Evolutionary conservation across 2,797 vertebrate species (phyloP).

Genomic region (Peromyscus nudipes): DNA sequence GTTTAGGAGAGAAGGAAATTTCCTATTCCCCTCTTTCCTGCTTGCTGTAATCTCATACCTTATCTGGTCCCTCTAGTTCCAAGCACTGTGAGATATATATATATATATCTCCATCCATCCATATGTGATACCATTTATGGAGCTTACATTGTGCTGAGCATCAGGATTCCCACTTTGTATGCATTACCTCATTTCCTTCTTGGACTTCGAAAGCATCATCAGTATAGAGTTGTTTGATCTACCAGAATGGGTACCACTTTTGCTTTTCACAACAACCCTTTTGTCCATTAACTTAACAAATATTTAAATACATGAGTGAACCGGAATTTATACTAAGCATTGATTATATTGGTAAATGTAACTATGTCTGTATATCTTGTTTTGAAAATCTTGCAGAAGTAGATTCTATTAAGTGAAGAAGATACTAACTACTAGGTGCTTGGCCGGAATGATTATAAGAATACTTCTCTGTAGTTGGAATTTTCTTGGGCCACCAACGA

Average conservation of each 20-base stretch:
- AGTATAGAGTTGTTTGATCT: slow-evolving; percentile 12
- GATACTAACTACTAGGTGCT: not conserved
- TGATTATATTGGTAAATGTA: not conserved
- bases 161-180: not conserved
- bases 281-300: not conserved
- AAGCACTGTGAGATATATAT: not conserved
- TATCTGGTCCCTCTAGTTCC: not conserved
- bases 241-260: not conserved
- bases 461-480: not conserved
- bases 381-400: not conserved
- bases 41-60: slow-evolving; percentile 41
- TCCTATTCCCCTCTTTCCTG: not conserved
- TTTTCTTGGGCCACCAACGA: not conserved
- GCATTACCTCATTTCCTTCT: slow-evolving; percentile 36
- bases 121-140: slow-evolving; percentile 49
- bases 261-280: not conserved
- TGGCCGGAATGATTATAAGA: not conserved
- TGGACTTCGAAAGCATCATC: not conserved
- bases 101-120: not conserved
- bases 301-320: slow-evolving; percentile 38
- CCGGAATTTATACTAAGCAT: slow-evolving; percentile 6
- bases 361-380: not conserved
- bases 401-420: not conserved
- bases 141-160: slow-evolving; percentile 8
- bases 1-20: not conserved